Base-by-base conservation (phyloP, 2,888 invertebrate genomes). In the Lasius platythorax region DNA sequence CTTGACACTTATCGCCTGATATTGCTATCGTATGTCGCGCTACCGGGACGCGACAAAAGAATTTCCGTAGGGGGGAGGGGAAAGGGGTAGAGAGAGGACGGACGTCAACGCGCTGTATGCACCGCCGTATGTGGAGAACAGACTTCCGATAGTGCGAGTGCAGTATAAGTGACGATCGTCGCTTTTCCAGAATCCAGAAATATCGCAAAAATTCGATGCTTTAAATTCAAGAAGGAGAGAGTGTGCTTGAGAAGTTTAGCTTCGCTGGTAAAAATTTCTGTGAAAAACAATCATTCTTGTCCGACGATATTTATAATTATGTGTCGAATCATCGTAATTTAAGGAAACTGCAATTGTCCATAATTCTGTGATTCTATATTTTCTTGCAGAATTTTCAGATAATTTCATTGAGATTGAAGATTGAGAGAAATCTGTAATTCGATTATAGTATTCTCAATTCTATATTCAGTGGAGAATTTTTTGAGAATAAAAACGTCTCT, bases 1-100 rank as follows among this genome's bases (percentile, higher is more conserved):
- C 74, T 74, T 81, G 79, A 81, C 79, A 73, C 79, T 81, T 81
- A 81, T 73, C 74, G 79, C 61, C 74, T 61, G 79, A 81, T 81
- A 81, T 81, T 81, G 79, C 79, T 81, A 81, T 81, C 74, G 79
- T 61, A 73, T 74, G 79, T 81, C 79, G 79, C 33, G 61, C 73
- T 61, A 46, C 43, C 79, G 74, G 79, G 18, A 73, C 18, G 79
- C 79, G 79, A 73, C 79, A 73, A 81, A 81, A 81, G 79, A 81
- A 81, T 81, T 73, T 81, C 61, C 79, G 79, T 33, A 9, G 61
- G 9, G n/a, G 53, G n/a, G 43, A 6, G 40, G 33, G 33, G 50
- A 5, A 15, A 9, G 33, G 33, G 43, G 28, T 37, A 15, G 28
- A 40, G 30, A 28, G 46, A 40, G 40, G 4, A 67, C 78, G 73